Evolutionary conservation across 2,113 vertebrate genomes (phyloP).

Genomic region (Proterorhinus semilunaris): DNA sequence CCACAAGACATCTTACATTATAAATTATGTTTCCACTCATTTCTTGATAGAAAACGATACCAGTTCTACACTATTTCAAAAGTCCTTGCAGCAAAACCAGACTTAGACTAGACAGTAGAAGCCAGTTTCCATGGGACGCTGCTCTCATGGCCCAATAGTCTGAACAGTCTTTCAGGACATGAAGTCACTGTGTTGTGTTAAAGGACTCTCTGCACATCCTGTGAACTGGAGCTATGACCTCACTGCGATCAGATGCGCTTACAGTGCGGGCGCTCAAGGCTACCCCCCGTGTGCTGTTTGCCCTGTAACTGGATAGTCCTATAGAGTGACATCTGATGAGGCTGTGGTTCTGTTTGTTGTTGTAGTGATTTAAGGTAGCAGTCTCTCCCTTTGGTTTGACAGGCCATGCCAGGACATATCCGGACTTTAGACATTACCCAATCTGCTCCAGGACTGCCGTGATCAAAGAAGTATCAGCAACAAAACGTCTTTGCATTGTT

Average conservation of each 20-base stretch:
- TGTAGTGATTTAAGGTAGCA: conserved; percentile 28
- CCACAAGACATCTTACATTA: too few species aligned
- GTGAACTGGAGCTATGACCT: background rate
- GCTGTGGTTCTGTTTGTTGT: conserved; percentile 39
- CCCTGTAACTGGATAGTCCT: background rate
- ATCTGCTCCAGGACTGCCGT: background rate
- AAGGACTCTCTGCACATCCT: background rate
- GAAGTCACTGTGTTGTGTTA: background rate
- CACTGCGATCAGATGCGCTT: background rate
- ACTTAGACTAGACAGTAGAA: too few species aligned
- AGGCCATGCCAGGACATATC: conserved; percentile 8
- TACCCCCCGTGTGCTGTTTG: background rate
- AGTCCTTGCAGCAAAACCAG: too few species aligned
- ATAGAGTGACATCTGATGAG: conserved; percentile 9
- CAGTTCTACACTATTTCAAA: too few species aligned
- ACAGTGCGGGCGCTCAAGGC: background rate
- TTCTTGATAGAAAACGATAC: too few species aligned
- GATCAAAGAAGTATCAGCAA: background rate
- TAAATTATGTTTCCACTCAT: too few species aligned
- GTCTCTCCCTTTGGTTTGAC: background rate
- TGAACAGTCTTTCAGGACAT: too few species aligned
- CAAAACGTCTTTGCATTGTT: background rate
- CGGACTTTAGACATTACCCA: background rate
- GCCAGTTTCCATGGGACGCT: too few species aligned
- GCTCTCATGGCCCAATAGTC: too few species aligned